Conservation (phyloP, 2,797 vertebrate genomes). For the Heliangelus exortis region DNA sequence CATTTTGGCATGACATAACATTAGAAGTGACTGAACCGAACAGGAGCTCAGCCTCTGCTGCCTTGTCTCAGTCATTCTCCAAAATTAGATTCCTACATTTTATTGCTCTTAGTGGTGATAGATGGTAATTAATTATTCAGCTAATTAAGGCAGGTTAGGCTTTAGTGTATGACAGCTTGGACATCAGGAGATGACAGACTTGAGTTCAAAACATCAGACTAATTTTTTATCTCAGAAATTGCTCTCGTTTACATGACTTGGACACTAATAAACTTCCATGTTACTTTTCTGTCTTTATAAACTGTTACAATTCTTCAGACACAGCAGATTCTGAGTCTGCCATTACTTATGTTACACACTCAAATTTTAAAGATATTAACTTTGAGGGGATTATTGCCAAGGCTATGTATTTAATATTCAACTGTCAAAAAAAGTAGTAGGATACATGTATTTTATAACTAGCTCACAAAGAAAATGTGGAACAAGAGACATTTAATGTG, state of each 20-base stretch:
- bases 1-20: not conserved
- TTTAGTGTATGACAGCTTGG: not conserved
- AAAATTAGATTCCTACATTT: not conserved
- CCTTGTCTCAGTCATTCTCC: not conserved
- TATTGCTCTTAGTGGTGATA: not conserved
- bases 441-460: not conserved
- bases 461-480: not conserved
- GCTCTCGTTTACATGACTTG: not conserved
- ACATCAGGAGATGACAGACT: not conserved
- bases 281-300: not conserved
- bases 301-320: not conserved
- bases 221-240: not conserved
- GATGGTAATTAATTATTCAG: not conserved
- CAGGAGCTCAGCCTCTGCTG: not conserved
- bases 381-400: not conserved
- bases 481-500: not conserved
- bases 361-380: constrained; percentile 1
- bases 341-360: not conserved
- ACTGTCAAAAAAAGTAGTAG: not conserved
- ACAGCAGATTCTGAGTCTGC: not conserved
- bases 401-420: not conserved
- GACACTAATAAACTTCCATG: rapidly evolving
- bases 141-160: not conserved
- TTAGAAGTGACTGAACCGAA: not conserved
- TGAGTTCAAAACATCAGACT: not conserved